Conservation (phyloP, 2,113 vertebrate species). For the Anser cygnoides region DNA sequence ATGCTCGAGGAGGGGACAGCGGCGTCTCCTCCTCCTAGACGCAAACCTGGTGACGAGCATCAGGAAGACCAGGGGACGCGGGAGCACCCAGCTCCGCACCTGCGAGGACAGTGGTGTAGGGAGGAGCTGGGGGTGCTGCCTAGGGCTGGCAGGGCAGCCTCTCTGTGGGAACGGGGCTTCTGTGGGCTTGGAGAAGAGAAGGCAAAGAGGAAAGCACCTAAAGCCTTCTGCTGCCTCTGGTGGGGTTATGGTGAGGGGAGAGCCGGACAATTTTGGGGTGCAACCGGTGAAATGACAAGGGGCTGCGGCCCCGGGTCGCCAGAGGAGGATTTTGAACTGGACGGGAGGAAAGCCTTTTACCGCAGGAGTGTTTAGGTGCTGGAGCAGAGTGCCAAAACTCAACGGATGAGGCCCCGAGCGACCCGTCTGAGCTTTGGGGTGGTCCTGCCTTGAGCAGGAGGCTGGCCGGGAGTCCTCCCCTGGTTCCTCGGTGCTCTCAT, state of each 20-base stretch:
- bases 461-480: neutral
- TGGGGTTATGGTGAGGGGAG: neutral
- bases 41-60: too few relatives aligned
- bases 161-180: rapidly evolving
- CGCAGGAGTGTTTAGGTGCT: neutral
- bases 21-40: neutral
- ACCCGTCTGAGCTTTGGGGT: neutral
- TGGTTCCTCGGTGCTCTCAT: neutral
- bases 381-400: neutral
- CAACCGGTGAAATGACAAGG: neutral
- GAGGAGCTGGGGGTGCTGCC: neutral
- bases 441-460: neutral
- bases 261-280: neutral
- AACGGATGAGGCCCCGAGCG: rapidly evolving
- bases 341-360: neutral
- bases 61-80: neutral
- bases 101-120: rapidly evolving
- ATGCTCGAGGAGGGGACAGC: rapidly evolving
- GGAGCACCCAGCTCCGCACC: neutral
- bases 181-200: neutral
- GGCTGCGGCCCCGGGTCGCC: neutral
- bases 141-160: too few relatives aligned
- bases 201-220: neutral
- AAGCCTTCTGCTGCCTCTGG: neutral
- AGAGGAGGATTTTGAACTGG: neutral